A percentile compares a stretch with the other conserved stretches of the same genome.
These are phyloP conservation scores for Halichondria panicea DNA, from an alignment of 37 sponge, comb jelly and placozoan genomes.

Conservation along the genomic window DNA sequence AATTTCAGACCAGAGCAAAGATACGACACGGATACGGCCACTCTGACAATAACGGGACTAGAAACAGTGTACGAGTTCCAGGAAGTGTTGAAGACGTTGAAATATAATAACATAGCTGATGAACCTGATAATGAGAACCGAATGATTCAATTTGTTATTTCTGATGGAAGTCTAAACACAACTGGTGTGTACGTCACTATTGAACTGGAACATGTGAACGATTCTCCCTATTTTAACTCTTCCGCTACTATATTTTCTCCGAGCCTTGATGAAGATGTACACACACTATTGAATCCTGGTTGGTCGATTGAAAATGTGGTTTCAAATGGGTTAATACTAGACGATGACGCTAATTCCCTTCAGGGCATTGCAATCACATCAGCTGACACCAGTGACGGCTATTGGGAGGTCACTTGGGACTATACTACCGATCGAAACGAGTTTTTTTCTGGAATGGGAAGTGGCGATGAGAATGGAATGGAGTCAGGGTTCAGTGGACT, in stretches of 20 bases:
- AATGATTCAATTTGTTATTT: constrained; percentile 39
- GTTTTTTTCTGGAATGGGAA: neutral
- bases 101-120: constrained; percentile 77
- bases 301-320: constrained; percentile 70
- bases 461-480: constrained; percentile 3
- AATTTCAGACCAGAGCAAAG: constrained; percentile 55
- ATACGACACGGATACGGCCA: constrained; percentile 66
- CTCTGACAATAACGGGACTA: constrained; percentile 74
- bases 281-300: constrained; percentile 53
- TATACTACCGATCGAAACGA: neutral
- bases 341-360: constrained; percentile 58
- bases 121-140: constrained; percentile 61
- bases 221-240: constrained; percentile 79
- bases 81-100: constrained; percentile 73
- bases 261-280: constrained; percentile 60
- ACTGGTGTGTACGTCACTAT: constrained; percentile 41
- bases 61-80: constrained; percentile 72
- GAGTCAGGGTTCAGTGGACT: neutral
- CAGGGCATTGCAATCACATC: constrained; percentile 78
- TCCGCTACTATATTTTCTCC: constrained; percentile 33
- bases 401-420: constrained; percentile 82
- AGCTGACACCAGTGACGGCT: constrained; percentile 56
- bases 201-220: constrained; percentile 66
- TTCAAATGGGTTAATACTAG: constrained; percentile 48
- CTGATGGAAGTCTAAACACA: constrained; percentile 68